Base-by-base conservation (phyloP, 2,797 vertebrate genomes). In the Takifugu rubripes region DNA sequence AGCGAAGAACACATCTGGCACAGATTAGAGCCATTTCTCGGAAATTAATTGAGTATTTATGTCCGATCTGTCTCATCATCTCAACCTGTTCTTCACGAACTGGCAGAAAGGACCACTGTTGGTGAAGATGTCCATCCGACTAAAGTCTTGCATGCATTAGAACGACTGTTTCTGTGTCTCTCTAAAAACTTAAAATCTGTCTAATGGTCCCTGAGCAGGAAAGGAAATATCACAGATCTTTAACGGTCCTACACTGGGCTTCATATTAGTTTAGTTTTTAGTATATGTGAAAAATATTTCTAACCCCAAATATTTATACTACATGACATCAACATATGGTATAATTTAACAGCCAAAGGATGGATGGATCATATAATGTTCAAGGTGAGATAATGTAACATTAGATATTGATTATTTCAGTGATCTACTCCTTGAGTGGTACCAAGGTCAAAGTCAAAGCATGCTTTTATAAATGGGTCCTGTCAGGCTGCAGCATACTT, bases 121-220 rank as follows among this genome's bases (percentile, higher is more conserved):
- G 58, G 59, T 68, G 69, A 40, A 83, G 84, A 72, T 80, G 80
- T 83, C 84, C 52, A 53, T 65, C 61, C 7, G 21, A 68, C 67
- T 29, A 54, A 49, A 54, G 42, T 3, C 3, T 29, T 29, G 7
- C 27, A 29, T 29, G 7, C 27, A 29, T 7, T 29, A 29, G 21
- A 21, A 21, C 21, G 21, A 21, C 21, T 21, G 21, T 21, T 21
- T 21, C 21, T 21, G 21, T 7, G 7, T 29, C 27, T 29, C 4
- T 29, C 27, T 29, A 29, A 5, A 29, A 4, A 29, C 27, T 29
- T 29, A 29, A 29, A 29, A 29, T 29, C 27, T 29, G 27, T 29
- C 27, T 29, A 29, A 29, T 29, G 33, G 33, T 8, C 33, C 33
- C 33, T 11, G 8, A 11, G 33, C 33, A 33, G 33, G 8, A 33